These are phyloP conservation scores for Lophura nycthemera DNA, from an alignment of 2,113 vertebrate genomes.

Conservation along the genomic window DNA sequence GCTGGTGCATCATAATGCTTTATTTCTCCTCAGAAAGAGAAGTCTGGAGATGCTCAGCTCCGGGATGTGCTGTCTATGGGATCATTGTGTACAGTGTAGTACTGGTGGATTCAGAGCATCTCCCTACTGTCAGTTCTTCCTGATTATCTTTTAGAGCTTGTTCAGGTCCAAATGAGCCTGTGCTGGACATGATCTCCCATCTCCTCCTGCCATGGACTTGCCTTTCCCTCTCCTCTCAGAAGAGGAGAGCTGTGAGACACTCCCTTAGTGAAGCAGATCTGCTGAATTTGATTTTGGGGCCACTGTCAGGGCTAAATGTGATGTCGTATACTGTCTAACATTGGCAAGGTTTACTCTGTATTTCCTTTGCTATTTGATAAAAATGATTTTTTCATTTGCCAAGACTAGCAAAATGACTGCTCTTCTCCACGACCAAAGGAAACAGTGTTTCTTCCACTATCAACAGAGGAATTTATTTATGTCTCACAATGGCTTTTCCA, in stretches of 20 bases:
- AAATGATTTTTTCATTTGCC: constrained; percentile 50
- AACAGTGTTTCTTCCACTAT: constrained; percentile 61
- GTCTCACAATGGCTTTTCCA: constrained; percentile 37
- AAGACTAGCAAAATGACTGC: constrained; percentile 39
- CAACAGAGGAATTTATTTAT: constrained; percentile 61
- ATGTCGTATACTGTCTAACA: fast-evolving
- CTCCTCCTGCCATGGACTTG: background rate
- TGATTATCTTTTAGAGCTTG: background rate
- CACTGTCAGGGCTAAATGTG: background rate
- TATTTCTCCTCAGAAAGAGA: background rate
- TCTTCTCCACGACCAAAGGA: constrained; percentile 42
- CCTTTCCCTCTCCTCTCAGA: background rate
- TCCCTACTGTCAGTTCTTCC: fast-evolving
- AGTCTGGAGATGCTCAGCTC: fast-evolving
- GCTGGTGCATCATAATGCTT: fast-evolving
- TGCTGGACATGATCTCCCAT: background rate
- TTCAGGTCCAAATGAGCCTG: background rate
- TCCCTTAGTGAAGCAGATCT: background rate
- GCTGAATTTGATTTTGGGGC: background rate
- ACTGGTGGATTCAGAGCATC: background rate
- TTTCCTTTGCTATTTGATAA: constrained; percentile 4
- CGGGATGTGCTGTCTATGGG: background rate
- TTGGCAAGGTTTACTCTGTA: background rate
- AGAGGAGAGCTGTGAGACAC: fast-evolving
- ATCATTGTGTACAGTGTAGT: background rate